Evolutionary conservation across 2,797 vertebrate genomes (phyloP).

Genomic region (Furcifer pardalis): DNA sequence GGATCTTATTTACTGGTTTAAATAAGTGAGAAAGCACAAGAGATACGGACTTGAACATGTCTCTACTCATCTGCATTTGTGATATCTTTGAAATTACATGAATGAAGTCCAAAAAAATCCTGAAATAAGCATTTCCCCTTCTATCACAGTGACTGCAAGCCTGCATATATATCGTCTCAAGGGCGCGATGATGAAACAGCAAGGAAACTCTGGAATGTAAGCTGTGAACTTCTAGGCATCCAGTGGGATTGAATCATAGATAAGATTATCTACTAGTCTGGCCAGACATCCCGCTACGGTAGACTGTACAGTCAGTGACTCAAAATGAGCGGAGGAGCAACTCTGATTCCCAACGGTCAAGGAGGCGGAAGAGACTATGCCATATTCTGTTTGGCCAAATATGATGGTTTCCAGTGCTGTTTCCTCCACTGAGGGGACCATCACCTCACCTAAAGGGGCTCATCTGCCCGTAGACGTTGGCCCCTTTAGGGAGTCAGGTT

Average conservation of each 20-base stretch:
- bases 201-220: conserved; percentile 83
- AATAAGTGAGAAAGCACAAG: background rate
- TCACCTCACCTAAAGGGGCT: no score
- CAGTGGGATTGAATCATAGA: conserved; percentile 76
- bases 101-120: background rate
- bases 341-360: no score
- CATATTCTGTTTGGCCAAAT: no score
- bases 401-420: no score
- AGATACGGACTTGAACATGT: background rate
- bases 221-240: conserved; percentile 88
- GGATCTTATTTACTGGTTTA: background rate
- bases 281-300: background rate
- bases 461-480: no score
- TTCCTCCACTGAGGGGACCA: no score
- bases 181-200: conserved; percentile 85
- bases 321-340: background rate
- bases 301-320: background rate
- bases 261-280: accelerated
- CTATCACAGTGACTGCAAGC: conserved; percentile 83
- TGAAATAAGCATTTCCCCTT: conserved; percentile 22
- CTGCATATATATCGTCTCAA: conserved; percentile 83
- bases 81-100: no score
- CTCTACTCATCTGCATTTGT: background rate
- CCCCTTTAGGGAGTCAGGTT: no score
- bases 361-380: no score